A percentile compares a stretch with the other conserved stretches of the same genome.
Evolutionary conservation across 2,113 vertebrate species (phyloP).

Genomic region (Corythaeola cristata): DNA sequence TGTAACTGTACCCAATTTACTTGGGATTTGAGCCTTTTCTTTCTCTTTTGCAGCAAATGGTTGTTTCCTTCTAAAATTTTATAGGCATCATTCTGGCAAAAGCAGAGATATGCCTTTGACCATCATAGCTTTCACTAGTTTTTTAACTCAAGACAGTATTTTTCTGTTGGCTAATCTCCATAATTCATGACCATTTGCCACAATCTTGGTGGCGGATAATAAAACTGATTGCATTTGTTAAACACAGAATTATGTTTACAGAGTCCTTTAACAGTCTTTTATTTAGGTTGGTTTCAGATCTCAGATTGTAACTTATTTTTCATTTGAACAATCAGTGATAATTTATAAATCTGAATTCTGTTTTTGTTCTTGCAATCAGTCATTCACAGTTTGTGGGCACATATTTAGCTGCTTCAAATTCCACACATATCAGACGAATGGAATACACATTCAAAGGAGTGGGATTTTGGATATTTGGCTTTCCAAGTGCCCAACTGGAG

Average conservation of each 20-base stretch:
- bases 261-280: neutral
- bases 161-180: constrained; percentile 28
- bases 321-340: neutral
- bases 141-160: constrained; percentile 30
- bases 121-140: constrained; percentile 42
- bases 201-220: neutral
- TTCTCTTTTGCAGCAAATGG: neutral
- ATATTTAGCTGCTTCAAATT: neutral
- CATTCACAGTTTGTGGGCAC: neutral
- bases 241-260: neutral
- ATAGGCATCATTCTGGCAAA: constrained; percentile 17
- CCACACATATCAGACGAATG: neutral
- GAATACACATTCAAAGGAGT: neutral
- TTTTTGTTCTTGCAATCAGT: neutral
- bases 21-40: neutral
- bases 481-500: neutral
- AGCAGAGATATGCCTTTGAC: constrained; percentile 32
- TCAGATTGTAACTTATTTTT: neutral
- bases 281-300: neutral
- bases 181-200: neutral
- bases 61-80: neutral
- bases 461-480: neutral
- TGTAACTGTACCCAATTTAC: neutral
- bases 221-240: neutral
- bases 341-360: neutral